A percentile compares a stretch with the other conserved stretches of the same genome.
phyloP scores from a whole-genome alignment of 2,888 invertebrate genomes.

The Ceraclea dissimilis region DNA sequence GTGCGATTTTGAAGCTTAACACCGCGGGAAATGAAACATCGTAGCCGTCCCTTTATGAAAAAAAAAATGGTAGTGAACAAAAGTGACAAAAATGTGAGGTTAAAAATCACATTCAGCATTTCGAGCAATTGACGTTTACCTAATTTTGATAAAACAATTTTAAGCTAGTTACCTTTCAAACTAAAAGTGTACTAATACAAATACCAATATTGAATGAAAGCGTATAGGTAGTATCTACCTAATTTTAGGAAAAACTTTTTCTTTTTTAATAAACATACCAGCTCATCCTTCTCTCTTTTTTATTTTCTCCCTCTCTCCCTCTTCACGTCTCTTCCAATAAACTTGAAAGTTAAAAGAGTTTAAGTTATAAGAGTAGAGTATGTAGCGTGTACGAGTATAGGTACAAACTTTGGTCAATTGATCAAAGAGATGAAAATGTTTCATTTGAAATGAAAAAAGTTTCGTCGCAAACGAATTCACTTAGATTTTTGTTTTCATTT shows the following conservation, averaged over 20 bases:
- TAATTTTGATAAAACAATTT: too few relatives aligned
- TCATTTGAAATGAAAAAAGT: conserved; percentile 24
- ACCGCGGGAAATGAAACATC: too few relatives aligned
- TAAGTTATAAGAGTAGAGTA: background rate
- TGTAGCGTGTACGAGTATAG: too few relatives aligned
- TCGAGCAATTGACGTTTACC: too few relatives aligned
- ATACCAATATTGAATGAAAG: background rate
- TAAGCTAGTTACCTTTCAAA: too few relatives aligned
- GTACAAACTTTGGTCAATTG: conserved; percentile 22
- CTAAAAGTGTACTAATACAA: background rate
- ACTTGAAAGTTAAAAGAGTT: conserved; percentile 8
- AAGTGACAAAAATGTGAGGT: too few relatives aligned
- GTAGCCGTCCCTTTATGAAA: too few relatives aligned
- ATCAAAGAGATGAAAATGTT: conserved; percentile 19
- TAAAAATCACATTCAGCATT: too few relatives aligned
- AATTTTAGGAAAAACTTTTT: background rate
- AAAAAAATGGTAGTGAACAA: too few relatives aligned
- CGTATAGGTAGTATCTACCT: background rate
- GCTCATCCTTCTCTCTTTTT: background rate
- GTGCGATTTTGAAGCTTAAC: too few relatives aligned
- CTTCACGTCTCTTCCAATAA: background rate
- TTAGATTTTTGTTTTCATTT: background rate
- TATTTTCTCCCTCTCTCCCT: background rate
- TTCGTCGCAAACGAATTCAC: conserved; percentile 16
- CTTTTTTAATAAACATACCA: background rate